Evolutionary conservation across 2,888 invertebrate genomes (phyloP), one percentile per base, ranked within the genome.

Genomic region (Oegoconia quadripuncta): DNA sequence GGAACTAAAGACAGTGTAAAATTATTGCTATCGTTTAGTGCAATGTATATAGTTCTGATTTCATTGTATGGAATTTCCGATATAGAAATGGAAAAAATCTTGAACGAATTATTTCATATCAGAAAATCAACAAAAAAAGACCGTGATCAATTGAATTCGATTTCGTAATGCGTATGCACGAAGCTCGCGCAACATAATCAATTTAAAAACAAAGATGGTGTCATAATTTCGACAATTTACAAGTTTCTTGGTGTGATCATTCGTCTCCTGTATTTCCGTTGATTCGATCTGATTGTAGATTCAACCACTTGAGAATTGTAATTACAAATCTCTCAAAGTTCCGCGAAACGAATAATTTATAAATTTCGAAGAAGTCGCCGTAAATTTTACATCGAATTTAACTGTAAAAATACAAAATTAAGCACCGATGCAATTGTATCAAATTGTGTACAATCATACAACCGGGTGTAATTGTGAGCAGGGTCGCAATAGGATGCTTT

Each of bases 401-500:
- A 36, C 22, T 12, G 18, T 27, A 11, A 15, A 18, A 7, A 14
- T 14, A 8, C 4, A 13, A 11, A 26, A 28, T 9, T 9, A 29
- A 20, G 13, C 6, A 26, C 7, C 27, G 29, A 11, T 7, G 29
- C 36, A 36, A 29, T 29, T 18, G 27, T 13, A 28, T 35, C 35
- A 35, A 34, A 28, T 35, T 35, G 26, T 25, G 17, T 25, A 18
- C 16, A 34, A 34, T 34, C 23, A 34, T 16, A 25, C 34, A 17
- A n/a, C 8, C 20, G 30, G 30, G 25, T 22, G 12, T n/a, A 29
- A 23, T 25, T 17, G n/a, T n/a, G n/a, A n/a, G n/a, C n/a, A n/a
- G n/a, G n/a, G n/a, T n/a, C n/a, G n/a, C n/a, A n/a, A n/a, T n/a
- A n/a, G n/a, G n/a, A n/a, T n/a, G n/a, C n/a, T n/a, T n/a, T n/a